Evolutionary conservation across 2,888 invertebrate genomes (phyloP), one percentile per base, ranked within the genome.

Genomic region (Gastracanthus pulcherrimus): DNA sequence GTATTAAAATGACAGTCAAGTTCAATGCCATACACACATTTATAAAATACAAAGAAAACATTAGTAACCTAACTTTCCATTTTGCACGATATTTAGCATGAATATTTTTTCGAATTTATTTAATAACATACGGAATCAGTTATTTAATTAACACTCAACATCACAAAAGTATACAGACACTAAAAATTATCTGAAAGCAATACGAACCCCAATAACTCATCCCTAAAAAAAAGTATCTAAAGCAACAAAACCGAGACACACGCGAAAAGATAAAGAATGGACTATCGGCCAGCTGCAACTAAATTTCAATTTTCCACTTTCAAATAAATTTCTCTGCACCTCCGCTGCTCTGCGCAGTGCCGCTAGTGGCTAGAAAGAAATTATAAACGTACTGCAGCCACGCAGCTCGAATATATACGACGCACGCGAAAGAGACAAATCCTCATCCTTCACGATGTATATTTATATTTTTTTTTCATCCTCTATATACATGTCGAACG

Each of bases 241-340:
- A 23, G 26, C n/a, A 51, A 51, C 23, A 23, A 51, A 23, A 23
- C 7, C 41, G 41, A 16, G 9, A 26, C 19, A 19, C 31, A 62
- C 62, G 19, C 62, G 23, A 41, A 67, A 36, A 76, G 19, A 41
- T 60, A 77, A 62, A 48, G 36, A 70, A 62, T 19, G 62, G 45
- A 23, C 26, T 9, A 64, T 55, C 66, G 55, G 41, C 31, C n/a
- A 55, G 23, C 5, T 11, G 60, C 67, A 48, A 67, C 23, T 74
- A 79, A 74, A 79, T 79, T 79, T 79, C 67, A 79, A 79, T 58
- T 79, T 60, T 74, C 45, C 64, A 29, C 67, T 58, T 29, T 31
- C 26, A 60, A 74, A 79, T 79, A 74, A 79, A 79, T 79, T 79
- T 70, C 9, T 29, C 4, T n/a, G n/a, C n/a, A n/a, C n/a, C n/a